phyloP scores from a whole-genome alignment of 1,140 invertebrate species.

The Drosophila bipectinata region DNA sequence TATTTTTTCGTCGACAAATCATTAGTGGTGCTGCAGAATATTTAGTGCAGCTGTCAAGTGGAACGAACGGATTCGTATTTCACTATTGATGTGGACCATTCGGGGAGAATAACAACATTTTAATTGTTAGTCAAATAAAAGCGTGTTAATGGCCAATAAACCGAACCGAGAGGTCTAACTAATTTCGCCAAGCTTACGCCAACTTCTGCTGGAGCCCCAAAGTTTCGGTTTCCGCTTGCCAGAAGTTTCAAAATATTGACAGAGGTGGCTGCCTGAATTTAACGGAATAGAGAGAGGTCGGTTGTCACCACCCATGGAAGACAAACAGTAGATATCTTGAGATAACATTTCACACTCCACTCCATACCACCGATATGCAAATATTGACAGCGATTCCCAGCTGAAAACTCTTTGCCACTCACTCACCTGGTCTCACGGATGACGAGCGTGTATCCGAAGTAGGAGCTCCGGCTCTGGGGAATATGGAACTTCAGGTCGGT shows the following conservation, averaged over 20 bases:
- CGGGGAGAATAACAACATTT: constrained; percentile 33
- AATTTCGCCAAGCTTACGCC: constrained; percentile 12
- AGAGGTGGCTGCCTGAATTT: constrained; percentile 38
- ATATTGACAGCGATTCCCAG: constrained; percentile 13
- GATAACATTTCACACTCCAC: background rate
- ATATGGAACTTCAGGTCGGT: constrained; percentile 56
- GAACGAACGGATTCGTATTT: constrained; percentile 4
- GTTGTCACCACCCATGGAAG: constrained; percentile 9
- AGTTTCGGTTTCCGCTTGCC: constrained; percentile 15
- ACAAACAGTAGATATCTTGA: constrained; percentile 1
- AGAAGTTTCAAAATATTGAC: constrained; percentile 52
- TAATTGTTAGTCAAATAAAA: constrained; percentile 43
- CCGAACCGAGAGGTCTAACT: background rate
- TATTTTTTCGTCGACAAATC: constrained; percentile 27
- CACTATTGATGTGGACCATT: background rate
- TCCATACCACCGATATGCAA: constrained; percentile 7
- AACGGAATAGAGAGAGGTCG: constrained; percentile 17
- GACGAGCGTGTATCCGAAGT: constrained; percentile 78
- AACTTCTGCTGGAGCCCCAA: constrained; percentile 4
- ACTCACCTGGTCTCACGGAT: constrained; percentile 76
- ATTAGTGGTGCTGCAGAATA: constrained; percentile 31
- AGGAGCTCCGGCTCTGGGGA: constrained; percentile 74
- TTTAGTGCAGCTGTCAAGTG: constrained; percentile 64
- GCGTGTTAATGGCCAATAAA: constrained; percentile 50
- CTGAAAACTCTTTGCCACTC: background rate